These are phyloP conservation scores for Austrolebias charrua DNA, from an alignment of 2,797 vertebrate species.

Conservation along the genomic window DNA sequence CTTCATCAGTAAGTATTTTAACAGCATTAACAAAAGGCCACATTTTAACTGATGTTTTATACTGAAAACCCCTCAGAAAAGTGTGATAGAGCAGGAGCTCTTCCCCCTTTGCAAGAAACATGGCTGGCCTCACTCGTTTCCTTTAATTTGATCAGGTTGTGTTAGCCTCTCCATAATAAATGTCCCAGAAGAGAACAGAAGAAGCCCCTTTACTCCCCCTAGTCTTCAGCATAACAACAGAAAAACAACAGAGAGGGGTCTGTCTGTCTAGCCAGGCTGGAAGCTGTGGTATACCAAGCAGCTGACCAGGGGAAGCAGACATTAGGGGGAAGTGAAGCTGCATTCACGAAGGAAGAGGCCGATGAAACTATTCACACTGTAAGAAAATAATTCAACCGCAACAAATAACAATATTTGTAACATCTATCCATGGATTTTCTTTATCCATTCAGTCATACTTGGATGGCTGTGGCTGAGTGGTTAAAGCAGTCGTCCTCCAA, in stretches of 20 bases:
- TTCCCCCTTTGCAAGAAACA: constrained; percentile 46
- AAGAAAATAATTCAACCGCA: constrained; percentile 18
- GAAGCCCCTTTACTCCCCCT: constrained; percentile 76
- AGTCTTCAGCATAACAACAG: constrained; percentile 75
- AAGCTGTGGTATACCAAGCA: constrained; percentile 71
- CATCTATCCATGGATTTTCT: too few relatives aligned
- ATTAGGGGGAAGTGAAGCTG: constrained; percentile 67
- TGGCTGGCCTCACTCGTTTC: constrained; percentile 46
- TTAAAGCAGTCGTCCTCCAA: too few relatives aligned
- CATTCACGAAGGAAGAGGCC: constrained; percentile 40
- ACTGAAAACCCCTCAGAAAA: too few relatives aligned
- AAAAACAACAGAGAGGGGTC: constrained; percentile 78
- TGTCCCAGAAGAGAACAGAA: constrained; percentile 76
- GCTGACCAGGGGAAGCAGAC: constrained; percentile 74
- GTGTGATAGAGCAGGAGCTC: constrained; percentile 25
- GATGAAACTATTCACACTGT: constrained; percentile 44
- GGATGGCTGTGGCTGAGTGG: too few relatives aligned
- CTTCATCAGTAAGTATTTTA: not conserved
- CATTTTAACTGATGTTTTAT: not conserved
- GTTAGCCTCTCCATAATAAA: constrained; percentile 72
- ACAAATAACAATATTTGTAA: not conserved
- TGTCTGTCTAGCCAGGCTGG: constrained; percentile 70
- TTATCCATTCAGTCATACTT: not conserved
- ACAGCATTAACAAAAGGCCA: constrained; percentile 6
- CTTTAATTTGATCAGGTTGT: constrained; percentile 79